Percentiles rank a stretch among this genome's conserved stretches.
phyloP scores from a whole-genome alignment of 2,797 vertebrate genomes.

The Babyrousa celebensis region DNA sequence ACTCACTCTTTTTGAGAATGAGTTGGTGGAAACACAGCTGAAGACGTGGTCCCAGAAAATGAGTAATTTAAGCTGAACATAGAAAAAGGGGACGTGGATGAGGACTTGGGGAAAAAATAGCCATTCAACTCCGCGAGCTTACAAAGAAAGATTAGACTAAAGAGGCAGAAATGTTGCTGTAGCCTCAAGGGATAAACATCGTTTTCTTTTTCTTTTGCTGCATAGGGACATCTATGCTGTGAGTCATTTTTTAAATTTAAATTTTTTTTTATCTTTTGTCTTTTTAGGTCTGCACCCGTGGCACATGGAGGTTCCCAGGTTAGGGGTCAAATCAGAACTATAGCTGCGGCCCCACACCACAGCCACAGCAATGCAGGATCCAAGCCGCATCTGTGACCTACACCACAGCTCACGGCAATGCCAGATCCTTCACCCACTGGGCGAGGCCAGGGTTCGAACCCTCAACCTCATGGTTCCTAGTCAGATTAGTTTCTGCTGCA shows the following conservation, averaged over 20 bases:
- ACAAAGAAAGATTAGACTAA: slow-evolving; percentile 4
- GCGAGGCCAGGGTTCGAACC: too few relatives aligned
- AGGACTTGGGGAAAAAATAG: slow-evolving; percentile 25
- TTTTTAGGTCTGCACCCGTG: too few relatives aligned
- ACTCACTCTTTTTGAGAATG: neutral
- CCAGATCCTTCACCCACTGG: too few relatives aligned
- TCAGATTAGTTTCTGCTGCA: too few relatives aligned
- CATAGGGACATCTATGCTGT: neutral
- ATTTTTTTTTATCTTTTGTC: too few relatives aligned
- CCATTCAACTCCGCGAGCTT: neutral
- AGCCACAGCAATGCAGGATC: too few relatives aligned
- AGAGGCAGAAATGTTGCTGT: slow-evolving; percentile 20
- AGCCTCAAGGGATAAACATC: neutral
- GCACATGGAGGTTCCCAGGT: too few relatives aligned
- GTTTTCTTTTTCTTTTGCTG: slow-evolving; percentile 1
- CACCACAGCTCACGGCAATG: too few relatives aligned
- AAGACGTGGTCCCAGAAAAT: slow-evolving; percentile 30
- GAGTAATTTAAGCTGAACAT: slow-evolving; percentile 51
- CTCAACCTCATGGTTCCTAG: too few relatives aligned
- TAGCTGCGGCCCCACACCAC: too few relatives aligned
- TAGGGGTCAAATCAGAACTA: too few relatives aligned
- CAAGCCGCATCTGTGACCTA: too few relatives aligned
- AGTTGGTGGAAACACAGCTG: slow-evolving; percentile 64
- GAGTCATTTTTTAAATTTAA: neutral
- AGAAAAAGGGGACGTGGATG: neutral